A percentile compares a stretch with the other conserved stretches of the same genome.
phyloP scores from a whole-genome alignment of 2,113 vertebrate genomes.

The Oreochromis niloticus region DNA sequence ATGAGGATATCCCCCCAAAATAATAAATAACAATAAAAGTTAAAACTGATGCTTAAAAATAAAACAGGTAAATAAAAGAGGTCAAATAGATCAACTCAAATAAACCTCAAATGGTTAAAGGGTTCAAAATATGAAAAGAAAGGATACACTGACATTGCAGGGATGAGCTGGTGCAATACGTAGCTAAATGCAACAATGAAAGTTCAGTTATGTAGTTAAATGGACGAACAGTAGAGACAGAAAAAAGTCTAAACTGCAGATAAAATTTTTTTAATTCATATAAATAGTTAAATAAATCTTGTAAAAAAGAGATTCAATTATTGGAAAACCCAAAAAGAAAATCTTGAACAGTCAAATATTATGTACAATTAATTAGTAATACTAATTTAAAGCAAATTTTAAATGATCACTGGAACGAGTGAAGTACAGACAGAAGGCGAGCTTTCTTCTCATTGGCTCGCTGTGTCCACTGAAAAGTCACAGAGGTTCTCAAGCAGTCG shows the following conservation, averaged over 20 bases:
- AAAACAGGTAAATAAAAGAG: background rate
- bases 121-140: background rate
- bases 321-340: background rate
- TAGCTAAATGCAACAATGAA: background rate
- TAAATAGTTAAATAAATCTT: background rate
- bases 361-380: background rate
- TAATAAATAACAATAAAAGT: background rate
- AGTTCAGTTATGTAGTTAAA: background rate
- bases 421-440: background rate
- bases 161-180: rapidly evolving
- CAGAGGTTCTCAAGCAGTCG: background rate
- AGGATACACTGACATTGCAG: background rate
- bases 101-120: background rate
- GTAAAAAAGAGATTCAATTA: background rate
- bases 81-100: background rate
- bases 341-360: background rate
- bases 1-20: background rate
- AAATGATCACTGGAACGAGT: background rate
- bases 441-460: background rate
- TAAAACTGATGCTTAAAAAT: background rate
- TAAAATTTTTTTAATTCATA: background rate
- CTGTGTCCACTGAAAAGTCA: background rate
- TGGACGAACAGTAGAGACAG: background rate
- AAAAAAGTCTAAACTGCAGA: background rate
- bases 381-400: background rate